Base-by-base conservation (phyloP, 2,888 invertebrate genomes). In the Diarsia mendica region DNA sequence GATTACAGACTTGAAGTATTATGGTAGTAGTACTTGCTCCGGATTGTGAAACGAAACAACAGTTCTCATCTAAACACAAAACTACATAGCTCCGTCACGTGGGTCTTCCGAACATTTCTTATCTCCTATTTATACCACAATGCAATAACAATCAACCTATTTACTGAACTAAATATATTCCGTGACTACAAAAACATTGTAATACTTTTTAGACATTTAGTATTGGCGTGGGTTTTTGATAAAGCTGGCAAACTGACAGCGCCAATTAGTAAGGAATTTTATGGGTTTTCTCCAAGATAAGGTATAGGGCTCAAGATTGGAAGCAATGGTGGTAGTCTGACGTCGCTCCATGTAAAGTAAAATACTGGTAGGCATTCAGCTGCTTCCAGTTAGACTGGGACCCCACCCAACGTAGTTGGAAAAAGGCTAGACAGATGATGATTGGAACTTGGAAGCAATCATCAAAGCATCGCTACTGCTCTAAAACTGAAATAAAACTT, bases 111-210 rank as follows among this genome's bases (percentile, higher is more conserved):
- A 67, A 23, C 44, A 58, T 11, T n/a, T 80, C 55, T 73, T 74
- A 79, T 72, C 80, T n/a, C 3, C 75, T 80, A 80, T 80, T 48
- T 39, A 67, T 74, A 74, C 3, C n/a, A 44, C 10, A n/a, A 51
- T 46, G n/a, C 55, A 72, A 67, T 74, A 80, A 20, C 66, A 9
- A 49, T 80, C 58, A 80, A 79, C 78, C 78, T 67, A 74, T 79
- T 53, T 80, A 58, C 51, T 3, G 46, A 44, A 63, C 51, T 72
- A 53, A 55, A 77, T 68, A 68, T 68, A 44, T 60, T 48, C 39
- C 28, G 58, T 69, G 28, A 48, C 48, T 63, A 48, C 53, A 48
- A 63, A 58, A 69, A 53, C 53, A 76, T 20, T 49, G 76, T 44
- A 44, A 39, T 65, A 49, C 11, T 28, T 66, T 77, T 58, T 75